Evolutionary conservation across 2,797 vertebrate species (phyloP), one percentile per base, ranked within the genome.

Genomic region (Sternotherus odoratus): DNA sequence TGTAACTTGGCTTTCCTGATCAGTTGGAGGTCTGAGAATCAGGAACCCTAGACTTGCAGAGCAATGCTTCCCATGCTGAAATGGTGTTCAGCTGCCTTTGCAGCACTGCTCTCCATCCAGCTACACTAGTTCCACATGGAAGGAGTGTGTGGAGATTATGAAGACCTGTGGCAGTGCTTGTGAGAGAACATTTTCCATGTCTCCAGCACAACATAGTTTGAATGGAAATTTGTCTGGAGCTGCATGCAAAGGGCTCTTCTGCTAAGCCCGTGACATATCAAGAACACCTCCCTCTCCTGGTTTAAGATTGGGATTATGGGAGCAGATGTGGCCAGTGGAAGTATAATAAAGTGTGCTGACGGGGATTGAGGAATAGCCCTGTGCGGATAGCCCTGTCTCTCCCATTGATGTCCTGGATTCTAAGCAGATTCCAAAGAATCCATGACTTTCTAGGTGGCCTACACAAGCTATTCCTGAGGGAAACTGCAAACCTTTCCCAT

Each of bases 381-480:
- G 92, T 24, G n/a, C n/a, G 72, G 91, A 87, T 84, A 93, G 87
- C 87, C 93, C n/a, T 69, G 36, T 24, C 24, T 8, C 39, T 74
- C 85, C 82, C 79, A 72, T 33, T 1, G 6, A 85, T 33, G 86
- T 12, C 28, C 86, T 66, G 84, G 48, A 87, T 66, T 74, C 43
- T 46, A 26, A 46, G 26, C 39, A 46, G 39, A 46, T 46, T 74
- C 13, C 39, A 74, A 46, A 43, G 6, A 28, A 46, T 26, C 39
- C 6, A 48, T 46, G 13, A 48, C 12, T 48, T 74, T 43, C 24
- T 74, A 28, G 43, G 13, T 46, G 43, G 24, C 12, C 72, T 46
- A 74, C 36, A 46, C 4, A 74, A 13, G 24, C 39, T 74, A 46
- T 46, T 74, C 43, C 21, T 46, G 12, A 74, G 2, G 39, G 13